Evolutionary conservation across 92 coral and sea anemone genomes (phyloP), one percentile per base, ranked within the genome.

Genomic region (Scolanthus callimorphus): DNA sequence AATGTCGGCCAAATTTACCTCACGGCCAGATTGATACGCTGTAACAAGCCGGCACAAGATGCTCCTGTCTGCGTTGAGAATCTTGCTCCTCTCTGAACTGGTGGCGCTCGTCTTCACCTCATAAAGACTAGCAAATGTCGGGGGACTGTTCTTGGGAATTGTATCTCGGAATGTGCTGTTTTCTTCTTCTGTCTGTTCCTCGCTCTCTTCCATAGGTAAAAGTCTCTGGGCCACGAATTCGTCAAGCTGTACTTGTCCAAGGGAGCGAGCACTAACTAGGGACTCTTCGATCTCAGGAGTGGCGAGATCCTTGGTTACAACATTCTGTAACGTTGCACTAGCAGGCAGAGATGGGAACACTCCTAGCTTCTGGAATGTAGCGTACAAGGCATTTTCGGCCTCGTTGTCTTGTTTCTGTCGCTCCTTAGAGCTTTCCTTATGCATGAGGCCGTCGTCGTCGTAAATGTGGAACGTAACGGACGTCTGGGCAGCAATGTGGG

Each of bases 221-320:
- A 45, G 4, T 0, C 50, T 45, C 13, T 13, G 8, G 3, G 17
- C 15, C 50, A 73, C 80, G 43, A 73, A 65, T 38, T 46, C 31
- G 19, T 26, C 47, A 25, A 73, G 20, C 38, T 73, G 45, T 27
- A 39, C 11, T 44, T 63, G 80, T 31, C 80, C 76, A 22, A 73
- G 63, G 25, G 25, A 23, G 51, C 55, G 10, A 26, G 80, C 80
- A 31, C 47, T 37, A 21, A 74, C 22, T 1, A 55, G 55, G 10
- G 81, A 67, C 37, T 74, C 29, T 57, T 74, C 57, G 3, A 74
- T 57, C 48, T 67, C 57, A 17, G 43, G 12, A 19, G 81, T 74
- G 43, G 81, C 67, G 21, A 74, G n/a, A 67, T 71, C 73, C 44
- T 71, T 71, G 29, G 81, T 74, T 17, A 41, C 81, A 22, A 74